Conservation (phyloP, 1,140 invertebrate species). For the Dryas iulia region DNA sequence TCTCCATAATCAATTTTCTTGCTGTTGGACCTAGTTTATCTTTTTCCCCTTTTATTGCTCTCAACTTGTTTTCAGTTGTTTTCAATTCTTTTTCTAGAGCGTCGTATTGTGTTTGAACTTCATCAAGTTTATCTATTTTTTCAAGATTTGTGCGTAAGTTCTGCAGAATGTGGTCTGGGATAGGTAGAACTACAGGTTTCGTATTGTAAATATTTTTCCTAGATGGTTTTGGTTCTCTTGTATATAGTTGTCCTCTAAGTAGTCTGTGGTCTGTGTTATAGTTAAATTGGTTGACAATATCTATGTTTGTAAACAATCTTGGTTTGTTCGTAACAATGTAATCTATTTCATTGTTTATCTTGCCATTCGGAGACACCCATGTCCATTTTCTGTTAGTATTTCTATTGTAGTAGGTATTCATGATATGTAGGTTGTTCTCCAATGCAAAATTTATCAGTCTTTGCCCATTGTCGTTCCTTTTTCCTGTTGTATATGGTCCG, state of each 20-base stretch:
- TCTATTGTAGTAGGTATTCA: not conserved
- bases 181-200: constrained; percentile 1
- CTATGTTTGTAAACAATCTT: too few relatives aligned
- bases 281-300: constrained; percentile 9
- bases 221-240: constrained; percentile 1
- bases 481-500: not conserved
- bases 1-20: too few relatives aligned
- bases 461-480: too few relatives aligned
- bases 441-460: not conserved
- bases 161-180: constrained; percentile 4
- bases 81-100: constrained; percentile 6
- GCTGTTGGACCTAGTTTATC: constrained; percentile 1
- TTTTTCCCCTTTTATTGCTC: constrained; percentile 3
- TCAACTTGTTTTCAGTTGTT: too few relatives aligned
- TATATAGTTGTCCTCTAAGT: constrained; percentile 2
- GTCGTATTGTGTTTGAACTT: constrained; percentile 4
- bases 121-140: constrained; percentile 7
- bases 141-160: constrained; percentile 4
- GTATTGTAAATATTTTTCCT: constrained; percentile 4
- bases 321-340: constrained; percentile 5
- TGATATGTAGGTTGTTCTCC: not conserved
- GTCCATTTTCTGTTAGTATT: too few relatives aligned
- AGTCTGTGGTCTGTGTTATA: constrained; percentile 4
- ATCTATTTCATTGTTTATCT: constrained; percentile 6
- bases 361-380: constrained; percentile 2